Evolutionary conservation across 2,888 invertebrate genomes (phyloP), one percentile per base, ranked within the genome.

Genomic region (Calephelis perditalis): DNA sequence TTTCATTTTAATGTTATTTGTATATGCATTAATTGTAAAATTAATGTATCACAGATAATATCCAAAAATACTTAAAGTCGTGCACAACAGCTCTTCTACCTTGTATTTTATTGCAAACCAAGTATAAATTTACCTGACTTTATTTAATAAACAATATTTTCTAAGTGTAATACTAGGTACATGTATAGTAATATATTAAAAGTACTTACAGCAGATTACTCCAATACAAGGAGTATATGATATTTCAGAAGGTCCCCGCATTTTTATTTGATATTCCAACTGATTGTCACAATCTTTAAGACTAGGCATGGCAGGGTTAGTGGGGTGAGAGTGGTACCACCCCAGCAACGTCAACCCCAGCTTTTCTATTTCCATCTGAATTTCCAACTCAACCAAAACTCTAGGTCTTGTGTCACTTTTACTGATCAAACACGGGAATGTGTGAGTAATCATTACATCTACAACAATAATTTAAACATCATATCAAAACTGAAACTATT

Each of bases 281-380:
- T 99, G 98, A 62, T 96, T 94, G 77, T 98, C 97, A 62, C 98
- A 96, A 79, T 99, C 98, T 60, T 96, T 91, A 63, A 94, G 92
- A 73, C 95, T 97, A 65, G 97, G 98, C 72, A 97, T 96, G 1
- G 97, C 96, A 61, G 96, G 95, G 68, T 95, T 95, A 60, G 94
- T 93, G 0, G 98, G 97, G 87, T 98, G 98, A 9, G 97, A 97
- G 84, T 98, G 98, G 85, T 98, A 98, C 98, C 98, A 98, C 7
- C 98, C 98, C 5, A 98, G 95, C 8, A 98, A 85, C 5, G 94
- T 93, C 47, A 98, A 91, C 60, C 96, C 95, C 72, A 95, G 93
- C 73, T 94, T 94, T 74, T 97, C 95, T 84, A 98, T 96, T 62
- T 94, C 92, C 78, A 95, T 94, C 63, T 96, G 95, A 71, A 98